Evolutionary conservation across 1,140 invertebrate species (phyloP), one percentile per base, ranked within the genome.

Genomic region (Atopsyche davidsoni): DNA sequence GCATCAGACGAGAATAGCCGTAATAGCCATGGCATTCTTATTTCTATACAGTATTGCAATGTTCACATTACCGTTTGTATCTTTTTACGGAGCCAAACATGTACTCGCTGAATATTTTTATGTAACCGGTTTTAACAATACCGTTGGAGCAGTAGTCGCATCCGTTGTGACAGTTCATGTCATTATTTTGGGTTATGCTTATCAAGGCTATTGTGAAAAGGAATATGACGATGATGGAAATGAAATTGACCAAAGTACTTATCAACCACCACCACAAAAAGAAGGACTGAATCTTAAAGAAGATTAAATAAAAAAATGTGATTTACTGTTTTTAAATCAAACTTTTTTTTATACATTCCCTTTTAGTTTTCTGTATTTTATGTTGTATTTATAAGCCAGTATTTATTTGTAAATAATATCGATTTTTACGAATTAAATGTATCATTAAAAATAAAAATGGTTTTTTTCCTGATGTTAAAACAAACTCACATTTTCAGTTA

Each of bases 31-130:
- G 24, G 71, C 75, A 32, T 78, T 77, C 55, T 66, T 92, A 11
- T 75, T 89, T 31, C 67, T 89, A n/a, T 89, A 83, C 59, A 90
- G 85, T 68, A 62, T 83, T 35, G 77, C 85, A 2, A 91, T 92
- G 87, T 89, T 90, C 58, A 85, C 86, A 4, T 62, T 91, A 46
- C 89, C 89, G 2, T 86, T 92, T 67, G 62, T 70, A 14, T 76
- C 81, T 31, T 92, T 85, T 68, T 89, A 84, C 68, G 79, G 79
- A 9, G 75, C 79, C 9, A 75, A 75, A 48, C 75, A 82, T 62
- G 51, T 80, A 31, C 63, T 89, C 18, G 68, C 74, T 55, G 76
- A 79, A 39, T 76, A 80, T 58, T 82, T 79, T 47, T 69, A 81
- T 4, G 61, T 81, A 35, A 73, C 76, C 43, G 70, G 65, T 48